phyloP scores from a whole-genome alignment of 2,888 invertebrate species.

The Psococerastis gibbosa region DNA sequence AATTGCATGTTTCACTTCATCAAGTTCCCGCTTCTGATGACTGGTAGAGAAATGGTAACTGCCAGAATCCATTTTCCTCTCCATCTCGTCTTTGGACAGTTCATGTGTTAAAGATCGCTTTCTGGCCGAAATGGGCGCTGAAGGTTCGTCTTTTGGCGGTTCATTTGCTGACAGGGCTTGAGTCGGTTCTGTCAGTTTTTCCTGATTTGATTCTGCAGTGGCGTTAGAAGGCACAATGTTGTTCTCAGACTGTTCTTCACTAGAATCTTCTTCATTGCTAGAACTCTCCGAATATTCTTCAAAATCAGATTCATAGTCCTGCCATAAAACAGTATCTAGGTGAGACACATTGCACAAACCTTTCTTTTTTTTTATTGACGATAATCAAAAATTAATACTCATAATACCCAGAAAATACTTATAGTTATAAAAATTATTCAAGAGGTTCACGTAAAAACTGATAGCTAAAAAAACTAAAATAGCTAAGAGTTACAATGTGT shows the following conservation, averaged over 20 bases:
- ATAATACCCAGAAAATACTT: no score
- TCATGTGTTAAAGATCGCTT: conserved; percentile 12
- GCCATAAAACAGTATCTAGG: no score
- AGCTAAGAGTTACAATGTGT: no score
- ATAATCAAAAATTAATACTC: no score
- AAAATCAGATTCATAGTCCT: conserved; percentile 34
- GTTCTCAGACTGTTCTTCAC: conserved; percentile 19
- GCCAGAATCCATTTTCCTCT: conserved; percentile 37
- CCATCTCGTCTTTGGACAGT: conserved; percentile 27
- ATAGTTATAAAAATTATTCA: no score
- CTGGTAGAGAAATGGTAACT: conserved; percentile 30
- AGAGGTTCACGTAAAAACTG: no score
- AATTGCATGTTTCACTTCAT: conserved; percentile 27
- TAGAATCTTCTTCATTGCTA: conserved; percentile 20
- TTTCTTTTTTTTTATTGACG: no score
- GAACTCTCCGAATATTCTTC: conserved; percentile 25
- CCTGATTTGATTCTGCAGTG: background rate
- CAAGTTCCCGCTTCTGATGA: conserved; percentile 20
- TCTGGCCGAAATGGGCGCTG: conserved; percentile 10
- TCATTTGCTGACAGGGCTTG: no score
- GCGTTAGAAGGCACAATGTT: background rate
- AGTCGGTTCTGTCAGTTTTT: no score
- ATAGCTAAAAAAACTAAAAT: no score
- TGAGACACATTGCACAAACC: no score
- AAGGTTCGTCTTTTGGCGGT: no score